phyloP scores from a whole-genome alignment of 1,140 invertebrate genomes.

The Drosophila bocqueti region DNA sequence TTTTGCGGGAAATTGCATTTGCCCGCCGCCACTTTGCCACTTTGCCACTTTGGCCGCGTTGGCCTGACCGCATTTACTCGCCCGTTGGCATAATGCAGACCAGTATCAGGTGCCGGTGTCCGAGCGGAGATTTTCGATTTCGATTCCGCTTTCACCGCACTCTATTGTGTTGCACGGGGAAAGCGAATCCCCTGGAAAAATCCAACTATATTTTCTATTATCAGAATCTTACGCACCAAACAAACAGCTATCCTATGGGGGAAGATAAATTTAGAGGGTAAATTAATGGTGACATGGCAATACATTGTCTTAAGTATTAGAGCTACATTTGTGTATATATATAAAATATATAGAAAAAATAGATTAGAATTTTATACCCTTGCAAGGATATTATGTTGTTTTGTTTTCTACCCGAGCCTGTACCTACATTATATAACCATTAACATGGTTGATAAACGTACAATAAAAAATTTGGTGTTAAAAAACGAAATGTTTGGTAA shows the following conservation, averaged over 20 bases:
- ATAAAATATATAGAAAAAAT: no score
- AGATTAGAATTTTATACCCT: no score
- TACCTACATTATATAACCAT: no score
- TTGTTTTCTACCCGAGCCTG: no score
- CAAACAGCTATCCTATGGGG: background rate
- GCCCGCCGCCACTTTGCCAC: conserved; percentile 30
- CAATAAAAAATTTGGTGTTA: no score
- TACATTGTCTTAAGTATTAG: no score
- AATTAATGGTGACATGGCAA: no score
- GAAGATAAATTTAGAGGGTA: background rate
- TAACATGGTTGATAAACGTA: no score
- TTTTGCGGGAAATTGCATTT: conserved; percentile 38
- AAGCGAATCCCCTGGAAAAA: background rate
- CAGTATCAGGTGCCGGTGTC: conserved; percentile 12
- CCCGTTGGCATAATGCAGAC: conserved; percentile 23
- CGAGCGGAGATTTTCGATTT: conserved; percentile 14
- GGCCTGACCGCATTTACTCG: conserved; percentile 40
- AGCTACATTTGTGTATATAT: no score
- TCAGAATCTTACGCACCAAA: background rate
- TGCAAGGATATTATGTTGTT: no score
- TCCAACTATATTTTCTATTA: background rate
- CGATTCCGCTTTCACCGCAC: conserved; percentile 5
- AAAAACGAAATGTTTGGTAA: no score
- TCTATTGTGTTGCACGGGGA: background rate
- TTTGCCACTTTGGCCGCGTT: conserved; percentile 17